Conservation (phyloP, 2,888 invertebrate genomes). For the Stictocephala bisonia region DNA sequence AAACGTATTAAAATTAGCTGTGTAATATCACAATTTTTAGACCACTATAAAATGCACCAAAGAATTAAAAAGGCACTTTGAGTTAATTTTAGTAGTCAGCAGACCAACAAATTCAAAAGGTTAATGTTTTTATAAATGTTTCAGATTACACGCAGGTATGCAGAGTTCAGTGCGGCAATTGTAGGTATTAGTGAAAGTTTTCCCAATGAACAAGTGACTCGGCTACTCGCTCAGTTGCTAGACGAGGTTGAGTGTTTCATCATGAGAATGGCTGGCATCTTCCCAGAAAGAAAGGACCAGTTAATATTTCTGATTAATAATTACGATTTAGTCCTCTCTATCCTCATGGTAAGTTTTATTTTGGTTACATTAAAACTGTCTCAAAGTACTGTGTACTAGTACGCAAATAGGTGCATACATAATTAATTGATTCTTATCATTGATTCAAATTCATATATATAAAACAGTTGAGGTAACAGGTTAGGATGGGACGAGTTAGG, state of each 20-base stretch:
- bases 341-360: conserved; percentile 68
- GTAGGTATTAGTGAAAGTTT: conserved; percentile 94
- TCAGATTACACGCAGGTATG: conserved; percentile 96
- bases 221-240: conserved; percentile 83
- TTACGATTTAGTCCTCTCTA: conserved; percentile 94
- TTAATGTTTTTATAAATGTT: too few relatives aligned
- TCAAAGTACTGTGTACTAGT: too few relatives aligned
- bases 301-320: conserved; percentile 98
- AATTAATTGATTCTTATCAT: background rate
- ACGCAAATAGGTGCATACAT: too few relatives aligned
- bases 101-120: conserved; percentile 26
- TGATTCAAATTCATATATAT: background rate
- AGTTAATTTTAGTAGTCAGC: background rate
- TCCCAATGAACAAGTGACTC: conserved; percentile 88
- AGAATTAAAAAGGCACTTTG: too few relatives aligned
- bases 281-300: conserved; percentile 92
- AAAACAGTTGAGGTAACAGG: too few relatives aligned
- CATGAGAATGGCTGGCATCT: conserved; percentile 94
- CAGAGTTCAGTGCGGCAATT: conserved; percentile 97
- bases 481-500: too few relatives aligned
- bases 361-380: too few relatives aligned
- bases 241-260: conserved; percentile 95
- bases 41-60: too few relatives aligned
- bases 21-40: too few relatives aligned
- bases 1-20: too few relatives aligned